Evolutionary conservation across 2,113 vertebrate genomes (phyloP).

Genomic region (Alaudala cheleensis): DNA sequence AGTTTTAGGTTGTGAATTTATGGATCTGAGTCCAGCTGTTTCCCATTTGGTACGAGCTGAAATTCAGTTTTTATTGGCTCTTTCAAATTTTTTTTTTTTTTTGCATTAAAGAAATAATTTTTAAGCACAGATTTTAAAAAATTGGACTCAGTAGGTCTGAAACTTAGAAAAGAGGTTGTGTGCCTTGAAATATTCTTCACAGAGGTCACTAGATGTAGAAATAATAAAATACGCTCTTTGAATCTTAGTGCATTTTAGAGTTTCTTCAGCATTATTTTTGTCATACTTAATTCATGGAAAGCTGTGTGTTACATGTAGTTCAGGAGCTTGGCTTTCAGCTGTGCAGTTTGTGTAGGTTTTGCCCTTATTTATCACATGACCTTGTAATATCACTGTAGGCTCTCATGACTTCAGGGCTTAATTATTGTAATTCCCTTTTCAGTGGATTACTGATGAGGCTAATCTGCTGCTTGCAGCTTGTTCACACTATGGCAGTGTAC

Average conservation of each 20-base stretch:
- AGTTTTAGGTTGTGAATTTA: neutral
- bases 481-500: neutral
- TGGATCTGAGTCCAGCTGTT: neutral
- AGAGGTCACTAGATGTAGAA: neutral
- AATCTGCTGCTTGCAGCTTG: constrained; percentile 49
- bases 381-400: constrained; percentile 23
- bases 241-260: neutral
- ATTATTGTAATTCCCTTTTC: constrained; percentile 51
- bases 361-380: constrained; percentile 28
- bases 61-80: neutral
- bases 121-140: neutral
- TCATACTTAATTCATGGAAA: neutral
- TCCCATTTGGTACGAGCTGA: neutral
- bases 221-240: neutral
- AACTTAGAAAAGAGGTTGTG: neutral
- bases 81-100: neutral
- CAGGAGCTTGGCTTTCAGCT: constrained; percentile 11
- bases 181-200: neutral
- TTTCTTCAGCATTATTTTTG: neutral
- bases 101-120: neutral
- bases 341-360: neutral
- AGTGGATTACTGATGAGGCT: constrained; percentile 42
- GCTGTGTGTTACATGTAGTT: neutral
- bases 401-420: constrained; percentile 25
- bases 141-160: neutral